Base-by-base conservation (phyloP, 2,113 vertebrate species). In the Zosterops pallidus region DNA sequence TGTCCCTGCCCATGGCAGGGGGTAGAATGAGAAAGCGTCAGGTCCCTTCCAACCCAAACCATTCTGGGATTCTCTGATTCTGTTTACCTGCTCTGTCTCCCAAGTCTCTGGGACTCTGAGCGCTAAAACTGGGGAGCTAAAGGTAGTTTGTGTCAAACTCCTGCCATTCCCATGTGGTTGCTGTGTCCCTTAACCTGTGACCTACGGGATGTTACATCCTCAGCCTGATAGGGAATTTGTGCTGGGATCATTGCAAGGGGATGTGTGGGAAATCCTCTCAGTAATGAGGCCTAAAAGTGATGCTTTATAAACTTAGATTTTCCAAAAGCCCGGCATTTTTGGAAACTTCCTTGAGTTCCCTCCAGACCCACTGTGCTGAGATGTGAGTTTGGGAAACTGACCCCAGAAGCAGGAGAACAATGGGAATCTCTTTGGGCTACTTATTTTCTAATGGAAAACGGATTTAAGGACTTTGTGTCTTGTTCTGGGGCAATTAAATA, bases 81-180 rank as follows among this genome's bases (percentile, higher is more conserved):
- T 39, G 0, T 83, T 50, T 14, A 4, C 22, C 31, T 39, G 41
- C 23, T 44, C 14, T 22, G 22, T 16, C 3, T 28, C 6, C 16
- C 0, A 0, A 0, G 3, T 39, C 44, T 15, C 41, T 4, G 46
- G 46, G 63, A 23, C 23, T 20, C 57, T 71, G 4, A 0, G 35
- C 25, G 29, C 64, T 50, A 63, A 47, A 39, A 42, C 0, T 22
- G 20, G 16, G 62, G 67, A 42, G 19, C 14, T 59, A 8, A 35
- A 16, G 42, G n/a, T 23, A 5, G 2, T 33, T 12, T 65, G 15
- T 3, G 22, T 42, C 70, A 16, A 5, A 7, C 28, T 85, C 59
- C 75, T 78, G 47, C 74, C 3, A 0, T 79, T 33, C 47, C 63
- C 14, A 0, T 6, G 7, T 1, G 2, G 17, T 41, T 39, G 7